Evolutionary conservation across 2,797 vertebrate species (phyloP), one percentile per base, ranked within the genome.

Genomic region (Diglossa cyanea): DNA sequence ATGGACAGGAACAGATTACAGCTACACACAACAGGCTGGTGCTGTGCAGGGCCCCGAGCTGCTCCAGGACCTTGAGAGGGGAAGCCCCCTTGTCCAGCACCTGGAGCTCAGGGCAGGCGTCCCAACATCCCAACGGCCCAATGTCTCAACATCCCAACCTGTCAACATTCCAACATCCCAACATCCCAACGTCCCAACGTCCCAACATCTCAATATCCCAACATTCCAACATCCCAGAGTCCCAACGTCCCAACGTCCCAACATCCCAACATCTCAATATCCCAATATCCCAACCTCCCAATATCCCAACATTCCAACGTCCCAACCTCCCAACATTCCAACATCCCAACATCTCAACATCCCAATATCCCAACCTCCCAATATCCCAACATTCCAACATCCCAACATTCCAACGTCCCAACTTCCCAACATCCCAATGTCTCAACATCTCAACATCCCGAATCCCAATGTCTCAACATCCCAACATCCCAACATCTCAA

Each of bases 31-130:
- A 15, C 45, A 40, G 60, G 37, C 65, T 68, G 66, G 17, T 39
- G 54, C 76, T 63, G 25, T 20, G 37, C 39, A 18, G 30, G 35
- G 5, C 19, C 17, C 21, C 0, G 0, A 6, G 20, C 28, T 51
- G 15, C 40, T 33, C 30, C 16, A 31, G 72, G 28, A 35, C n/a
- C 53, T 17, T 10, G 30, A 24, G 79, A 51, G 79, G 31, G 20
- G 31, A 62, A 71, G 25, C 31, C 2, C 0, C 23, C 9, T 42
- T 25, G 26, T 28, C 30, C 42, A 12, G 42, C 24, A 3, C 17
- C 5, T 17, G 0, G 1, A 28, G 63, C 45, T 35, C 0, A 0
- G 26, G 55, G 17, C 47, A 35, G 65, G 35, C 25, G 11, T 50
- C 19, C 48, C 28, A 11, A 25, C 33, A 23, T 54, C 40, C 40